A percentile compares a stretch with the other conserved stretches of the same genome.
phyloP scores from a whole-genome alignment of 2,113 vertebrate species.

The Eolophus roseicapilla region DNA sequence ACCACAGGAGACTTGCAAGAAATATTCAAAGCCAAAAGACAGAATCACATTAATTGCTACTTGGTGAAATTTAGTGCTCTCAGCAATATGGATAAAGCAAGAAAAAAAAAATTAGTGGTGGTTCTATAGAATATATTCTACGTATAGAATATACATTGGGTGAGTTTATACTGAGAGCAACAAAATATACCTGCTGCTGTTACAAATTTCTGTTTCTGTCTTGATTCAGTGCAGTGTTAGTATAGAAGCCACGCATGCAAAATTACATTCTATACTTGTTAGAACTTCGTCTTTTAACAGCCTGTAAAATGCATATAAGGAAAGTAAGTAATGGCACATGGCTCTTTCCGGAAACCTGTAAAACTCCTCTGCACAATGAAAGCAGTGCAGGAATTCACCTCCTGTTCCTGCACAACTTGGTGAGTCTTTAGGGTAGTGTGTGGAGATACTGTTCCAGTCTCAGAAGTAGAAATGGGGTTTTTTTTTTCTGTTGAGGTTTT shows the following conservation, averaged over 20 bases:
- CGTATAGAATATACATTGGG: no score
- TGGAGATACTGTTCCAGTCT: not conserved
- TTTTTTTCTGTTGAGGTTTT: not conserved
- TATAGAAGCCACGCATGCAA: not conserved
- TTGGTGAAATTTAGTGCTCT: not conserved
- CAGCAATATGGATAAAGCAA: not conserved
- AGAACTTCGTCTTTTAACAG: not conserved
- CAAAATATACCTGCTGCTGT: not conserved
- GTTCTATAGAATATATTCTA: not conserved
- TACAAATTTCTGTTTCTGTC: not conserved
- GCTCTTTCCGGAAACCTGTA: not conserved
- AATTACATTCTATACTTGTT: not conserved
- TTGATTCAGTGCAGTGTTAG: not conserved
- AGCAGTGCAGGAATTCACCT: not conserved
- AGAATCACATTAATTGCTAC: not conserved
- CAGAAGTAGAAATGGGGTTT: accelerated
- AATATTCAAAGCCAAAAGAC: not conserved
- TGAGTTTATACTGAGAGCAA: not conserved
- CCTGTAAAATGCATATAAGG: not conserved
- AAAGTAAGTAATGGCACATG: not conserved
- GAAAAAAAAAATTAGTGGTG: not conserved
- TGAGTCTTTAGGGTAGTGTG: not conserved
- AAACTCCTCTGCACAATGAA: not conserved
- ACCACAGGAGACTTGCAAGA: not conserved
- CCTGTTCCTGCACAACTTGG: not conserved